Conservation (phyloP, 2,113 vertebrate species). For the Nycticebus coucang region DNA sequence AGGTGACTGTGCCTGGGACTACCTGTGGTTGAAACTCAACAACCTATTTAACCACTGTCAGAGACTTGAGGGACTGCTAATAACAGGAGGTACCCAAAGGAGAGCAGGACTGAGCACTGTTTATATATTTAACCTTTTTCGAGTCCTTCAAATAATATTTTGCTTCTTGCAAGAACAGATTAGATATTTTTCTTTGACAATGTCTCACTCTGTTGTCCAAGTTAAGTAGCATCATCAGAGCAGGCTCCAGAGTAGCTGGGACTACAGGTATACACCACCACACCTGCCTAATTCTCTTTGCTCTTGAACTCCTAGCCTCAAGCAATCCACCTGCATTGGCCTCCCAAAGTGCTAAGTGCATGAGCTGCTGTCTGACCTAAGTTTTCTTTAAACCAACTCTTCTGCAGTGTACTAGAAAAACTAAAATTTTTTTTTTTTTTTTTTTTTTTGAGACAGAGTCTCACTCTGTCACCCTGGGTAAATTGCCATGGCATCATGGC, state of each 20-base stretch:
- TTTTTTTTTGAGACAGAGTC: too few relatives aligned
- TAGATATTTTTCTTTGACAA: background rate
- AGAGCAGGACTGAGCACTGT: background rate
- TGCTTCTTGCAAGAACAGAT: background rate
- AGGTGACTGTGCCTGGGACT: background rate
- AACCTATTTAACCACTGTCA: background rate
- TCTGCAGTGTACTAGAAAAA: constrained; percentile 25
- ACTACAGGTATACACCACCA: too few relatives aligned
- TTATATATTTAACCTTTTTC: background rate
- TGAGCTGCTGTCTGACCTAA: too few relatives aligned
- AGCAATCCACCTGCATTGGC: too few relatives aligned
- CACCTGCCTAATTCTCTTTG: too few relatives aligned
- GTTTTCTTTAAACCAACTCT: background rate
- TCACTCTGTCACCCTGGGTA: too few relatives aligned
- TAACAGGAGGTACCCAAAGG: background rate
- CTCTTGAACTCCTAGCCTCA: too few relatives aligned
- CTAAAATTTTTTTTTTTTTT: background rate
- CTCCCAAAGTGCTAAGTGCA: too few relatives aligned
- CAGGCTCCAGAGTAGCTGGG: too few relatives aligned
- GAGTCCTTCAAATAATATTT: background rate
- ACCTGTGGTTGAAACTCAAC: background rate
- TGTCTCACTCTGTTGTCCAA: too few relatives aligned
- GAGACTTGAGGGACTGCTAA: background rate
- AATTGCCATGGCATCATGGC: too few relatives aligned
- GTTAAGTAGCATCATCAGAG: too few relatives aligned